phyloP scores from a whole-genome alignment of 2,113 vertebrate species.

The Struthidea cinerea region DNA sequence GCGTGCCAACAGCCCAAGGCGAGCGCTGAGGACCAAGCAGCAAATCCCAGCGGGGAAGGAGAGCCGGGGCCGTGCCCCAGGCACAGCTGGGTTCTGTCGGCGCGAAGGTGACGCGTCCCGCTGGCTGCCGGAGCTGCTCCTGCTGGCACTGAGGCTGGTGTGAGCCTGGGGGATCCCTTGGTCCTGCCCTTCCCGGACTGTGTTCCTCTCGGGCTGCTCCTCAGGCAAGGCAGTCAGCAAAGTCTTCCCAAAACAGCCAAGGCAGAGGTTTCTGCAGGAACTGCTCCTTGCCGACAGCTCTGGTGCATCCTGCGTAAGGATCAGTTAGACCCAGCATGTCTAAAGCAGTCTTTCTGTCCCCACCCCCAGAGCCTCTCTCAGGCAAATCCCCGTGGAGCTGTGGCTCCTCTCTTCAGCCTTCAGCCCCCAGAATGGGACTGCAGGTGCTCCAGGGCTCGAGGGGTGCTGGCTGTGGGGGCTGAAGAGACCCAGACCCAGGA shows the following conservation, averaged over 20 bases:
- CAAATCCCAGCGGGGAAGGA: not conserved
- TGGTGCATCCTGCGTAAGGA: not conserved
- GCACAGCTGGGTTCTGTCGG: fast-evolving
- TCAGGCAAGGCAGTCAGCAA: not conserved
- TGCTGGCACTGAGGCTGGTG: not conserved
- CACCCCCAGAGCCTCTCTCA: not conserved
- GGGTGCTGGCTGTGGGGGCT: not conserved
- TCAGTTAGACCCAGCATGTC: fast-evolving
- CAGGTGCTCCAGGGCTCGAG: fast-evolving
- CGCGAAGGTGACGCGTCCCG: fast-evolving
- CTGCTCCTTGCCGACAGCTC: not conserved
- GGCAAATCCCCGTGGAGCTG: not conserved
- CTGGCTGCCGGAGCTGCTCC: not conserved
- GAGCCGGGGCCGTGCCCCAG: fast-evolving
- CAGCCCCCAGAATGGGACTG: fast-evolving
- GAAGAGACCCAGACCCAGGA: not conserved
- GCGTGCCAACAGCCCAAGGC: fast-evolving
- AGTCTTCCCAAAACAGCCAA: not conserved
- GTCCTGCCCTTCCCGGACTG: not conserved
- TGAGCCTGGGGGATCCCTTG: not conserved
- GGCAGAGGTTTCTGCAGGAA: not conserved
- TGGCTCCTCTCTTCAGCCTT: not conserved
- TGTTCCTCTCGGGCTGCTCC: not conserved
- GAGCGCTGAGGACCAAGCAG: not conserved
- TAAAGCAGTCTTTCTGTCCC: not conserved